phyloP scores from a whole-genome alignment of 2,797 vertebrate genomes.

The Rachycentron canadum region DNA sequence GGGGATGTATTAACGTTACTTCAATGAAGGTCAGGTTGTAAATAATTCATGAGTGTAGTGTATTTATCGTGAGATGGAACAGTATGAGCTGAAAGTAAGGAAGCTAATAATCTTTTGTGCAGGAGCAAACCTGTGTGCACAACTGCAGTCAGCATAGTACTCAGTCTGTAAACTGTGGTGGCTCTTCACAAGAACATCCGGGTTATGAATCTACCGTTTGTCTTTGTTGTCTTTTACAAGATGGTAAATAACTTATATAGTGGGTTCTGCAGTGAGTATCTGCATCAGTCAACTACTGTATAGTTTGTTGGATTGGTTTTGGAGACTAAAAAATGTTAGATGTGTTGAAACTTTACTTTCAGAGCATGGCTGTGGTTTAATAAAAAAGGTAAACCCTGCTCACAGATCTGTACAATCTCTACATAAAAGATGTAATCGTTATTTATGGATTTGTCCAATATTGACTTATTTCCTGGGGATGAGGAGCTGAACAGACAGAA shows the following conservation, averaged over 20 bases:
- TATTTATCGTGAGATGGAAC: neutral
- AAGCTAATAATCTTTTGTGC: neutral
- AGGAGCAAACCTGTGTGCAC: neutral
- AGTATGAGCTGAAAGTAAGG: neutral
- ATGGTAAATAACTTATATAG: too few relatives aligned
- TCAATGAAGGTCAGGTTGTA: neutral
- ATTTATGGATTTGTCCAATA: neutral
- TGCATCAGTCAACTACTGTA: too few relatives aligned
- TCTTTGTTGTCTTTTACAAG: neutral
- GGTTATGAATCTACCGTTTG: neutral
- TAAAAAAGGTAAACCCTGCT: neutral
- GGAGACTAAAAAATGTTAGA: too few relatives aligned
- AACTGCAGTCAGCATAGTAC: neutral
- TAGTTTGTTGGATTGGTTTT: too few relatives aligned
- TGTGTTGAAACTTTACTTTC: too few relatives aligned
- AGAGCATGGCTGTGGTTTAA: neutral
- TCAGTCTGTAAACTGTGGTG: neutral
- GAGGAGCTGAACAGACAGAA: neutral
- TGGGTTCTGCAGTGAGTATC: neutral
- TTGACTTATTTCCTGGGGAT: neutral
- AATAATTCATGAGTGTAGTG: neutral
- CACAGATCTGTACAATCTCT: neutral
- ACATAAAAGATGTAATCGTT: neutral
- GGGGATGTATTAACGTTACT: neutral
- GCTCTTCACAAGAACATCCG: neutral